A percentile compares a stretch with the other conserved stretches of the same genome.
phyloP scores from a whole-genome alignment of 2,113 vertebrate species.

The Syngnathus scovelli region DNA sequence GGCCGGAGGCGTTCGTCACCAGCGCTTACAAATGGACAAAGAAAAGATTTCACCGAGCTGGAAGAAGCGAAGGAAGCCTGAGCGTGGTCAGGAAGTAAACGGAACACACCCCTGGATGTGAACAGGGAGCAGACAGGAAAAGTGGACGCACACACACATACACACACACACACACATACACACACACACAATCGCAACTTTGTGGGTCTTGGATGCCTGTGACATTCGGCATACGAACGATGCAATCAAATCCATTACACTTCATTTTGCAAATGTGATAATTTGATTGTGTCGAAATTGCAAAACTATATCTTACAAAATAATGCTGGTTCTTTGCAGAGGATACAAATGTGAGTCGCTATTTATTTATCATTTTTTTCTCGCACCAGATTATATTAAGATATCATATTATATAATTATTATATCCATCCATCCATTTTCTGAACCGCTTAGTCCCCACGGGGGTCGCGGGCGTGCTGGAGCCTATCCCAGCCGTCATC shows the following conservation, averaged over 20 bases:
- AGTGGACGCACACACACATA: slow-evolving; percentile 41
- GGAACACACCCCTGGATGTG: slow-evolving; percentile 65
- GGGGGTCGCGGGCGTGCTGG: too few relatives aligned
- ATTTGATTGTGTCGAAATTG: not conserved
- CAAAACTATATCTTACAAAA: not conserved
- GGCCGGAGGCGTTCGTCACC: not conserved
- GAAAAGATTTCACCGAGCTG: slow-evolving; percentile 25
- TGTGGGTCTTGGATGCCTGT: slow-evolving; percentile 10
- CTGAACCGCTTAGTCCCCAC: too few relatives aligned
- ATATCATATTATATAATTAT: too few relatives aligned
- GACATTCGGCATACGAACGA: slow-evolving; percentile 1
- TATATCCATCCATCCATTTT: too few relatives aligned
- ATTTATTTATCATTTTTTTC: too few relatives aligned
- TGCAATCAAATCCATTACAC: not conserved
- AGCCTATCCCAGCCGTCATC: too few relatives aligned
- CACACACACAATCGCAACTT: slow-evolving; percentile 21
- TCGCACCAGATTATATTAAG: too few relatives aligned
- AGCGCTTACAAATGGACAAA: slow-evolving; percentile 13
- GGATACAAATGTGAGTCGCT: too few relatives aligned
- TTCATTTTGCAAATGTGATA: not conserved
- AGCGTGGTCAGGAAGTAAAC: slow-evolving; percentile 52
- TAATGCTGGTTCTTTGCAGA: too few relatives aligned
- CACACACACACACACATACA: slow-evolving; percentile 37
- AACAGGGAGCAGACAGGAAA: slow-evolving; percentile 63
- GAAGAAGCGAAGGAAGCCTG: slow-evolving; percentile 59